Evolutionary conservation across 2,113 vertebrate species (phyloP).

Genomic region (Sturnira hondurensis): DNA sequence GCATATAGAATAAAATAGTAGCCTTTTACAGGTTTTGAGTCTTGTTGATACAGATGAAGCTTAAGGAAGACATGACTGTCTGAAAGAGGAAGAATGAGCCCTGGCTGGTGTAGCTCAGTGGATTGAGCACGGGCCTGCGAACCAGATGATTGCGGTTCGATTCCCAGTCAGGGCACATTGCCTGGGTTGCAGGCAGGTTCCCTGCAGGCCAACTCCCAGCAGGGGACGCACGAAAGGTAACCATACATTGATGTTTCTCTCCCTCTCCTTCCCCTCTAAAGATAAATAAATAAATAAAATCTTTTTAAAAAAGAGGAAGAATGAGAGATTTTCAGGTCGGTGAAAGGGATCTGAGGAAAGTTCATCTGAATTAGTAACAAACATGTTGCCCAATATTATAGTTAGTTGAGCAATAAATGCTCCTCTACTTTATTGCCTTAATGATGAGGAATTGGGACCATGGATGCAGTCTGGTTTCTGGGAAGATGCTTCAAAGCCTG

Average conservation of each 20-base stretch:
- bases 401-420: neutral
- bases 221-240: too few species aligned
- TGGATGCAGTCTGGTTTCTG: neutral
- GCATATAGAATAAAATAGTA: neutral
- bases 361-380: neutral
- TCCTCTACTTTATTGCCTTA: neutral
- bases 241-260: too few species aligned
- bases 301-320: too few species aligned
- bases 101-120: too few species aligned
- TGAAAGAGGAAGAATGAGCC: neutral
- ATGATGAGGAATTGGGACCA: neutral
- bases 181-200: too few species aligned
- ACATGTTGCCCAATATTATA: neutral
- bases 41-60: neutral
- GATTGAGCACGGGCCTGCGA: too few species aligned
- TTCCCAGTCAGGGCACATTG: too few species aligned
- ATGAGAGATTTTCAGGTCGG: neutral
- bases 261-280: too few species aligned
- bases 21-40: neutral
- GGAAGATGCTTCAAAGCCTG: neutral
- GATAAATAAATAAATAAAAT: too few species aligned
- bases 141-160: too few species aligned
- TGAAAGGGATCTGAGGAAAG: neutral
- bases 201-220: too few species aligned
- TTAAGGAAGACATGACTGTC: neutral